phyloP scores from a whole-genome alignment of 2,113 vertebrate species.

The Rhynchopsitta pachyrhyncha region DNA sequence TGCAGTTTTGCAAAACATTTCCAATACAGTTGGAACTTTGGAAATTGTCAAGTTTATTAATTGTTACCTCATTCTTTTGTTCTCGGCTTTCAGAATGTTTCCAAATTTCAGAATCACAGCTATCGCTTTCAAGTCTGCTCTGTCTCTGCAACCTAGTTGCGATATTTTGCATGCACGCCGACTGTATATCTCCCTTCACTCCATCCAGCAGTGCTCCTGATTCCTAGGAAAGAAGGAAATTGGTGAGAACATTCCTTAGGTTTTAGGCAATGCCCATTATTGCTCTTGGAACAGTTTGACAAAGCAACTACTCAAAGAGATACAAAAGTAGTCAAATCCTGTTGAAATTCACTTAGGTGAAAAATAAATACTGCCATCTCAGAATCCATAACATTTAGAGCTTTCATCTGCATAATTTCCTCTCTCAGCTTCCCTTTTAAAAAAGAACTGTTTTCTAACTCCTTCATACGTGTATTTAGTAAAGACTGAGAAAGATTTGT shows the following conservation, averaged over 20 bases:
- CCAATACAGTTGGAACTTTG: not conserved
- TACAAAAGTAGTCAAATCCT: not conserved
- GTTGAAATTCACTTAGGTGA: not conserved
- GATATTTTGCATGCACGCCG: not conserved
- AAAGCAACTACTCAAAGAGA: not conserved
- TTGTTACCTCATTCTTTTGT: not conserved
- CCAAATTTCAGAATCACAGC: not conserved
- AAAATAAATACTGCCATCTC: not conserved
- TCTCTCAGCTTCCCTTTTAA: not conserved
- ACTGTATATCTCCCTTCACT: not conserved
- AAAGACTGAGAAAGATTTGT: not conserved
- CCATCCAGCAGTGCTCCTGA: not conserved
- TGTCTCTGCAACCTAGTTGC: not conserved
- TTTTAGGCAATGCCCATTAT: slow-evolving; percentile 20
- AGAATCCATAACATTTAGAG: not conserved
- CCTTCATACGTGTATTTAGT: not conserved
- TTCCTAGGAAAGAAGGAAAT: slow-evolving; percentile 15
- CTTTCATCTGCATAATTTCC: not conserved
- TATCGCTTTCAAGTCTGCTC: not conserved
- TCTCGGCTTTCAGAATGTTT: not conserved
- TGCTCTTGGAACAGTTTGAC: slow-evolving; percentile 17
- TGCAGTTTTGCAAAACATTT: not conserved
- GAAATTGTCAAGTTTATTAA: not conserved
- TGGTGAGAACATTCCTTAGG: slow-evolving; percentile 32
- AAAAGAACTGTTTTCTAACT: not conserved